Conservation (phyloP, 1,140 invertebrate species). For the Wasmannia auropunctata region DNA sequence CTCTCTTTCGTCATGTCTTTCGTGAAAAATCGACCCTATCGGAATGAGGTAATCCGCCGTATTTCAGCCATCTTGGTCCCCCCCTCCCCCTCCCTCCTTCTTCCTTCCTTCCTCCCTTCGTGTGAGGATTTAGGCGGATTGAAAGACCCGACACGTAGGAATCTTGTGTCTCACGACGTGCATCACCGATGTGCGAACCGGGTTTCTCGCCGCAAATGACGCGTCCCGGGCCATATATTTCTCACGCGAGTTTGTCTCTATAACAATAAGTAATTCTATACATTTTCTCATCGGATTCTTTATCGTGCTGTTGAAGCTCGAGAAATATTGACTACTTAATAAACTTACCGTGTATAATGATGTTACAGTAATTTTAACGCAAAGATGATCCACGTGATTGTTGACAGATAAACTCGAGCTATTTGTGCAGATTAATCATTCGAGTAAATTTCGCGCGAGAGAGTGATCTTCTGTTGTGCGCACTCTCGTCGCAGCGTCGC, state of each 20-base stretch:
- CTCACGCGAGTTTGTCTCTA: neutral
- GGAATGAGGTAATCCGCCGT: slow-evolving; percentile 39
- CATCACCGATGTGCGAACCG: neutral
- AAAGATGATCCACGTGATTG: neutral
- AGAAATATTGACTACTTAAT: neutral
- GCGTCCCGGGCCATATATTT: neutral
- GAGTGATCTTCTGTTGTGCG: neutral
- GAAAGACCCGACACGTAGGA: slow-evolving; percentile 25
- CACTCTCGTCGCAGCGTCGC: neutral
- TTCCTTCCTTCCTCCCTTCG: slow-evolving; percentile 29
- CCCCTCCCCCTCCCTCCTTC: too few species aligned
- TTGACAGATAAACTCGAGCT: neutral
- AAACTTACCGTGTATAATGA: neutral
- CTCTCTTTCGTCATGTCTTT: slow-evolving; percentile 39
- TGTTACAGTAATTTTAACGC: neutral
- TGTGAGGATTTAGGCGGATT: slow-evolving; percentile 40
- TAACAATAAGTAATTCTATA: neutral
- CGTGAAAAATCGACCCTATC: slow-evolving; percentile 56
- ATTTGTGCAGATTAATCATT: neutral
- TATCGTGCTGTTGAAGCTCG: neutral
- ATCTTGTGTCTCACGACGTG: slow-evolving; percentile 9
- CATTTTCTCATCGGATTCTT: neutral
- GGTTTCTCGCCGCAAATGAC: slow-evolving; percentile 6
- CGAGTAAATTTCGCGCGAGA: neutral
- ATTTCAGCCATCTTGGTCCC: slow-evolving; percentile 12